These are phyloP conservation scores for Leptura quadrifasciata DNA, from an alignment of 2,888 invertebrate species.

Conservation along the genomic window DNA sequence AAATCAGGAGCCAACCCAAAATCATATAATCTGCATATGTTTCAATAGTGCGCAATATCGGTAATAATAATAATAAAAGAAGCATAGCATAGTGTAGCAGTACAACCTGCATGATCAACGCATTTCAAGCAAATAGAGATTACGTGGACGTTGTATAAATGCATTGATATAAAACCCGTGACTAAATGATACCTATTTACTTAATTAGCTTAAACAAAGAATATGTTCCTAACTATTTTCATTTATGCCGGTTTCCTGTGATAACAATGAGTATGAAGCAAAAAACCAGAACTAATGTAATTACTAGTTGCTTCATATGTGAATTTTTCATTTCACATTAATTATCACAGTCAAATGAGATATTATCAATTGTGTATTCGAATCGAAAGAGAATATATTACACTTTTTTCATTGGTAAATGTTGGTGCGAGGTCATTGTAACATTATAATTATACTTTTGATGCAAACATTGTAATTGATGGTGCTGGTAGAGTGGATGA, in stretches of 20 bases:
- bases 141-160: too few species aligned
- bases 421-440: background rate
- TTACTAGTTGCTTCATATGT: slow-evolving; percentile 25
- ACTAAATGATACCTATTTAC: slow-evolving; percentile 10
- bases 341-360: slow-evolving; percentile 20
- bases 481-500: background rate
- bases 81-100: too few species aligned
- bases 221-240: background rate
- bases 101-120: too few species aligned
- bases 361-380: slow-evolving; percentile 24
- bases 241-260: background rate
- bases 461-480: background rate
- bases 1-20: too few species aligned
- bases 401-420: slow-evolving; percentile 6
- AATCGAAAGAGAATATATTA: slow-evolving; percentile 11
- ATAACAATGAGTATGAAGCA: background rate
- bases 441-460: slow-evolving; percentile 5
- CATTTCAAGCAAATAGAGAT: too few species aligned
- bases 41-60: too few species aligned
- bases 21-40: too few species aligned
- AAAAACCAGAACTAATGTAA: slow-evolving; percentile 23
- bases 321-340: slow-evolving; percentile 24
- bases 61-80: too few species aligned
- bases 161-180: too few species aligned
- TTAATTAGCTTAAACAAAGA: slow-evolving; percentile 19